Evolutionary conservation across 2,113 vertebrate genomes (phyloP).

Genomic region (Platichthys flesus): DNA sequence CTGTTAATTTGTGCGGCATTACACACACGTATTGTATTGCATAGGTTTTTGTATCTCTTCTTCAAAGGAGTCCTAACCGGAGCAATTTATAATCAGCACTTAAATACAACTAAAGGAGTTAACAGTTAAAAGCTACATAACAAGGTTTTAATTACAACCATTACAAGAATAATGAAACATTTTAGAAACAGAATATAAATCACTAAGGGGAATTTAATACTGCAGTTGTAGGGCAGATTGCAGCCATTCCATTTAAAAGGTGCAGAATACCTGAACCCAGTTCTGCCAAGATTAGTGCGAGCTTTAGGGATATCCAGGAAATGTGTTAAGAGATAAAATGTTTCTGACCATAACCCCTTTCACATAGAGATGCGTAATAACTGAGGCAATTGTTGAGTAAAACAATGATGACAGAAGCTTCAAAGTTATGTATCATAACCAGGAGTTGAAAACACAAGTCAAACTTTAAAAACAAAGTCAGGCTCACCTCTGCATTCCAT

Average conservation of each 20-base stretch:
- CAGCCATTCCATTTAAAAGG: too few species aligned
- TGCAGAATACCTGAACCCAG: too few species aligned
- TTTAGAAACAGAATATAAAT: too few species aligned
- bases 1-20: conserved; percentile 15
- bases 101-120: background rate
- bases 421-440: background rate
- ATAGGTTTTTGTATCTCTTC: background rate
- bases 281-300: too few species aligned
- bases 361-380: background rate
- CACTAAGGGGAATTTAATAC: too few species aligned
- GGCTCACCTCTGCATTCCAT: background rate
- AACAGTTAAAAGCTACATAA: background rate
- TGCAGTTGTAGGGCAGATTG: too few species aligned
- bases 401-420: background rate
- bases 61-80: background rate
- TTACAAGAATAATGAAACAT: too few species aligned
- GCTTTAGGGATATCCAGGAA: too few species aligned
- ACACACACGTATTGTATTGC: background rate
- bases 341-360: background rate
- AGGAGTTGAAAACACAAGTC: background rate
- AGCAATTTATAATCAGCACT: background rate
- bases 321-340: background rate
- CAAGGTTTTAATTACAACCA: too few species aligned
- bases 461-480: background rate
- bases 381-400: background rate